Conservation (phyloP, 2,113 vertebrate species). For the Salvelinus fontinalis region DNA sequence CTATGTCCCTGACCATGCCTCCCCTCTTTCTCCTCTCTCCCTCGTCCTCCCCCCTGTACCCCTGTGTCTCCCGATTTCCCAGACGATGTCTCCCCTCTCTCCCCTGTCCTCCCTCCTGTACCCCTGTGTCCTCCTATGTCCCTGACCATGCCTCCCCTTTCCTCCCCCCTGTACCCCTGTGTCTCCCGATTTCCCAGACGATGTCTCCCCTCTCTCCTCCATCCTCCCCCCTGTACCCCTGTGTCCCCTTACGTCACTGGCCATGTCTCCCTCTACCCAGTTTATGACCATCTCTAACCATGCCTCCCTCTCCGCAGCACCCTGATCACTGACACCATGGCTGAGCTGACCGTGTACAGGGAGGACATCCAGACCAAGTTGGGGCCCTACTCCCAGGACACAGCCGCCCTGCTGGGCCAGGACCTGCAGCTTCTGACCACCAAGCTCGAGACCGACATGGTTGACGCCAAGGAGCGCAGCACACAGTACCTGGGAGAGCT, state of each 20-base stretch:
- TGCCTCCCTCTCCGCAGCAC: conserved; percentile 56
- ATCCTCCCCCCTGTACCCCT: too few species aligned
- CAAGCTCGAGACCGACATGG: conserved; percentile 77
- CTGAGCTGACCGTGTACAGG: conserved; percentile 69
- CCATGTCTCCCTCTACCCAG: not conserved
- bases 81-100: not conserved
- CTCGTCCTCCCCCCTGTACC: too few species aligned
- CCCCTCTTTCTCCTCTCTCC: not conserved
- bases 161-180: not conserved
- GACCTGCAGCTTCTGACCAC: conserved; percentile 70
- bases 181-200: too few species aligned
- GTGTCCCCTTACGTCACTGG: not conserved
- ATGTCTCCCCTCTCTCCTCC: not conserved
- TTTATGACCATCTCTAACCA: not conserved
- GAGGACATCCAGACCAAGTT: conserved; percentile 65
- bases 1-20: not conserved
- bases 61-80: too few species aligned
- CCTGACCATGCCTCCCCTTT: rapidly evolving
- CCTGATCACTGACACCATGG: conserved; percentile 77
- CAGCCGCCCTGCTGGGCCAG: conserved; percentile 56
- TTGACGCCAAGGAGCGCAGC: conserved; percentile 70
- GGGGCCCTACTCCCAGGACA: conserved; percentile 57
- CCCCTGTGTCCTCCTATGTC: too few species aligned
- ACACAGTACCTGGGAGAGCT: conserved; percentile 73
- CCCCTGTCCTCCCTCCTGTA: too few species aligned